A percentile compares a stretch with the other conserved stretches of the same genome.
Conservation (phyloP, 2,113 vertebrate genomes). For the Haliaeetus leucogaster region DNA sequence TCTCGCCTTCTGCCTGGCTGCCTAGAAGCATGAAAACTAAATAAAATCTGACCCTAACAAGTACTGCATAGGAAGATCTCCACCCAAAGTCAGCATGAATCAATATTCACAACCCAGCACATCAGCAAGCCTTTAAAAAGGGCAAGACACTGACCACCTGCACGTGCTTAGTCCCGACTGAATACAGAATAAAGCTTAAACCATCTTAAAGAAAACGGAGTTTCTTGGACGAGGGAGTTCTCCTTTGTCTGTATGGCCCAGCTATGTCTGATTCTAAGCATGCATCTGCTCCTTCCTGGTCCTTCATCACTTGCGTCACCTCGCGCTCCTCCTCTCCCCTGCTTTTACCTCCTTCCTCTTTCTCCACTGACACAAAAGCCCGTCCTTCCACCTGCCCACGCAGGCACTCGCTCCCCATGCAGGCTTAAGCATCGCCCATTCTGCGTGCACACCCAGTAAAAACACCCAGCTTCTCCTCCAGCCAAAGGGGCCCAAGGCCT, state of each 20-base stretch:
- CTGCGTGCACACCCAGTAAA: not conserved
- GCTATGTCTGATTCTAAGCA: not conserved
- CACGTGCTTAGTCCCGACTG: not conserved
- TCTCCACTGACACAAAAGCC: not conserved
- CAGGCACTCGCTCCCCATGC: not conserved
- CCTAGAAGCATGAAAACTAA: not conserved
- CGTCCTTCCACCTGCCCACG: not conserved
- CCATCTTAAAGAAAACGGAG: not conserved
- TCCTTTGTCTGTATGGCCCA: not conserved
- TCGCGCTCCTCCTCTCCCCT: not conserved
- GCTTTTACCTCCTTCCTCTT: not conserved
- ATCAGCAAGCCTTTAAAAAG: not conserved
- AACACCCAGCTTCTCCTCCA: not conserved
- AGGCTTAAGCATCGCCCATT: not conserved
- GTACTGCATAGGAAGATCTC: not conserved
- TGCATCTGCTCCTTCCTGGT: not conserved
- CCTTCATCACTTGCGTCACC: not conserved
- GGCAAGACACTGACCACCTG: not conserved
- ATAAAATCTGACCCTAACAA: not conserved
- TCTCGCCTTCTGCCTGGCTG: not conserved
- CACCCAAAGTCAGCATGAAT: not conserved
- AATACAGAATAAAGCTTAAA: not conserved
- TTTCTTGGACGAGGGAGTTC: not conserved
- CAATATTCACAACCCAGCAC: not conserved
- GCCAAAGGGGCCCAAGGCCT: not conserved